Conservation (phyloP, 1,140 invertebrate species). For the Bombus impatiens region DNA sequence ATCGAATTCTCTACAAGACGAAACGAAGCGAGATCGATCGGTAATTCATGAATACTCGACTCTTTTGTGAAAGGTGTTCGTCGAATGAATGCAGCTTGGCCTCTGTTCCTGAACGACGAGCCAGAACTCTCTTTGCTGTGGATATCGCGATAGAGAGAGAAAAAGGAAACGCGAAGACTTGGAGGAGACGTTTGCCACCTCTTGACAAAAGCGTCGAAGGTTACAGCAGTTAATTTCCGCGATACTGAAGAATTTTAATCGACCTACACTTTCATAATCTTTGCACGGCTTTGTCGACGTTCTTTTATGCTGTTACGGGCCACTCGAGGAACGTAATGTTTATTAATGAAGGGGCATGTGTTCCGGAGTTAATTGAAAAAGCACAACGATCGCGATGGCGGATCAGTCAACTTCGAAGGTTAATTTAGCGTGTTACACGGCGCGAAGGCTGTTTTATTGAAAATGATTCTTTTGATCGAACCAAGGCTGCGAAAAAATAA, state of each 20-base stretch:
- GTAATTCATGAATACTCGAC: constrained; percentile 46
- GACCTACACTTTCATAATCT: constrained; percentile 32
- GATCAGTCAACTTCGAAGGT: no score
- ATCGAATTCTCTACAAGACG: constrained; percentile 16
- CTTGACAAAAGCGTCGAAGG: neutral
- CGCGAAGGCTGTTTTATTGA: neutral
- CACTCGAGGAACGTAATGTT: constrained; percentile 7
- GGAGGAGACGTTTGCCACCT: neutral
- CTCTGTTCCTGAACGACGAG: neutral
- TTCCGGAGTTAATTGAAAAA: constrained; percentile 38
- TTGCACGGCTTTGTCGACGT: constrained; percentile 33
- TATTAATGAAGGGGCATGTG: constrained; percentile 31
- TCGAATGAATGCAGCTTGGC: neutral
- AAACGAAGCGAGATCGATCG: constrained; percentile 32
- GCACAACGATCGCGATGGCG: neutral
- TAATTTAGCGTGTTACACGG: neutral
- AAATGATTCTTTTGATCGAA: neutral
- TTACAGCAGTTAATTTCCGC: constrained; percentile 41
- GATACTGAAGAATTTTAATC: constrained; percentile 59
- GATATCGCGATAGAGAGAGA: neutral
- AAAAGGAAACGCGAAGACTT: neutral
- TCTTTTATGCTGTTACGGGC: constrained; percentile 22
- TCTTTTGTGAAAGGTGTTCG: constrained; percentile 1
- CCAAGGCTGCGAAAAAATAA: neutral
- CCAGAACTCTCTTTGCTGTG: constrained; percentile 19